These are phyloP conservation scores for Dysmachus trigonus DNA, from an alignment of 2,888 invertebrate species.

Conservation along the genomic window DNA sequence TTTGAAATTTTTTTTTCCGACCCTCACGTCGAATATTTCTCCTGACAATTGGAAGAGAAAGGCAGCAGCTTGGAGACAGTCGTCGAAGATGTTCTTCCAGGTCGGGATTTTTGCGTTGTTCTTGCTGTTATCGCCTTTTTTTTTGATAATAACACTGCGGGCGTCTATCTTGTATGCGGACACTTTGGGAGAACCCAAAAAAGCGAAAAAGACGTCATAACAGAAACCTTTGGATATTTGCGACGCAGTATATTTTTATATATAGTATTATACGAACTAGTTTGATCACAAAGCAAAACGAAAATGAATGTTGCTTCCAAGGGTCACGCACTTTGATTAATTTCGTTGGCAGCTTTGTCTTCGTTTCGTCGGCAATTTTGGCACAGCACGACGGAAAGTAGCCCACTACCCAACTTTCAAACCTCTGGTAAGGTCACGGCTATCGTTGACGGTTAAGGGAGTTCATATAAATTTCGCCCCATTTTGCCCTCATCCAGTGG, in stretches of 20 bases:
- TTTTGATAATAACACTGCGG: neutral
- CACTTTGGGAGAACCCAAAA: neutral
- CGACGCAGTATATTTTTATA: neutral
- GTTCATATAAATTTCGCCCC: neutral
- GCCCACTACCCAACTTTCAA: neutral
- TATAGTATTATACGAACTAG: neutral
- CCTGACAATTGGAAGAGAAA: neutral
- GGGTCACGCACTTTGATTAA: neutral
- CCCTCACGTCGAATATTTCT: conserved; percentile 8
- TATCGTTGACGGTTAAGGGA: neutral
- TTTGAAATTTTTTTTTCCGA: neutral
- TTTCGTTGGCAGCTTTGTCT: neutral
- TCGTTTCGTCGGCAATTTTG: neutral
- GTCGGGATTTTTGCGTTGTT: neutral
- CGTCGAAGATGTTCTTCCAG: neutral
- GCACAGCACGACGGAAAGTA: neutral
- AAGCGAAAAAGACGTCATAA: neutral
- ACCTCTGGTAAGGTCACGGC: neutral
- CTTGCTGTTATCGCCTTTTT: neutral
- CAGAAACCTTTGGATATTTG: neutral
- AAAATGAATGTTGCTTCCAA: neutral
- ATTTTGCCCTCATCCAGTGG: neutral
- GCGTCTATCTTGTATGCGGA: neutral
- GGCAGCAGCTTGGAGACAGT: neutral
- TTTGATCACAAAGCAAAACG: neutral